These are phyloP conservation scores for Falco columbarius DNA, from an alignment of 2,797 vertebrate species.

Conservation along the genomic window DNA sequence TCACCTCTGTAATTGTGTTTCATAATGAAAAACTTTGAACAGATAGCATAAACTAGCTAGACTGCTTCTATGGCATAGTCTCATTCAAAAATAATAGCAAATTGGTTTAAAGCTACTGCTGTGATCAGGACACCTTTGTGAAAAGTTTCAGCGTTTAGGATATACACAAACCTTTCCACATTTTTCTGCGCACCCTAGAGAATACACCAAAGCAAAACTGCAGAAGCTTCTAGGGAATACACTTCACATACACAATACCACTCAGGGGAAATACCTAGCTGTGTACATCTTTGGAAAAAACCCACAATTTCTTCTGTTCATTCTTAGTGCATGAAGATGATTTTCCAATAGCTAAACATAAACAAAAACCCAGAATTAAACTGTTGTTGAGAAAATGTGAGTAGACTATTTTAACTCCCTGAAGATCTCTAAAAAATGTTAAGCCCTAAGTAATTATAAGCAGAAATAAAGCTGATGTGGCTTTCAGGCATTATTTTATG, in stretches of 20 bases:
- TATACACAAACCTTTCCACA: not conserved
- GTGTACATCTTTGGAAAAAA: not conserved
- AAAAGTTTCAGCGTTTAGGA: not conserved
- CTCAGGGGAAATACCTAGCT: not conserved
- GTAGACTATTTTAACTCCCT: not conserved
- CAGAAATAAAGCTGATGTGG: not conserved
- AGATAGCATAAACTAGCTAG: not conserved
- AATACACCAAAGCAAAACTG: not conserved
- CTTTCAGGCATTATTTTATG: not conserved
- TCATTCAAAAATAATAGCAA: not conserved
- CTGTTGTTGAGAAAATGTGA: not conserved
- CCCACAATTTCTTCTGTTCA: not conserved
- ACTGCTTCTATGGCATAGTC: not conserved
- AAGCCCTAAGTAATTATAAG: not conserved
- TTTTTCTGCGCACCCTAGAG: not conserved
- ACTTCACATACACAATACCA: not conserved
- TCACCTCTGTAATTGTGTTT: not conserved
- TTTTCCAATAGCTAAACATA: not conserved
- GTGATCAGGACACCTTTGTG: not conserved
- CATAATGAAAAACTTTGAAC: not conserved
- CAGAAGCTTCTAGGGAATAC: not conserved
- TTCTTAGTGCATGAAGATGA: not conserved
- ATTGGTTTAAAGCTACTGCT: not conserved
- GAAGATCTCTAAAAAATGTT: not conserved
- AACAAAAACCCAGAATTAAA: not conserved